Evolutionary conservation across 23 tunicate genomes (phyloP).

Genomic region (Ciona savignyi): DNA sequence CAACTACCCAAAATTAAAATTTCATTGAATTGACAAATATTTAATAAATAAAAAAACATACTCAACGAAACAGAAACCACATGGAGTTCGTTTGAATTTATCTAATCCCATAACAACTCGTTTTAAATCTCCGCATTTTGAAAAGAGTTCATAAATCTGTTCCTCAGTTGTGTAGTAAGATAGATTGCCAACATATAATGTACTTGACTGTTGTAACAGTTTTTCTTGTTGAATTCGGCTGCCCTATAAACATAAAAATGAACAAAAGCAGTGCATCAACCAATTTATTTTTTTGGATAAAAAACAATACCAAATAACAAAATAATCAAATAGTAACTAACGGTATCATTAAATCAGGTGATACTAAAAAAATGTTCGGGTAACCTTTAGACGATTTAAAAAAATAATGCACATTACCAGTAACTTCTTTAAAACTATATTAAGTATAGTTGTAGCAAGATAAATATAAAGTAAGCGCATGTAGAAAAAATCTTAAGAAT

Average conservation of each 20-base stretch:
- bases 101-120: slow-evolving; percentile 97
- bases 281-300: too few species aligned
- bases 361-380: too few species aligned
- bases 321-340: background rate
- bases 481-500: too few species aligned
- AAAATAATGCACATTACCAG: too few species aligned
- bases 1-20: background rate
- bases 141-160: slow-evolving; percentile 94
- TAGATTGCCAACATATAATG: slow-evolving; percentile 97
- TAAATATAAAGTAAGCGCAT: too few species aligned
- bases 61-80: slow-evolving; percentile 99
- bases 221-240: slow-evolving; percentile 63
- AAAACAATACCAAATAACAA: background rate
- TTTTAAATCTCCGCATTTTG: slow-evolving; percentile 98
- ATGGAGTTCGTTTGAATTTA: slow-evolving; percentile 90
- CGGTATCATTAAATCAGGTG: too few species aligned
- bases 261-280: too few species aligned
- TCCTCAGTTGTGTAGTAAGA: slow-evolving; percentile 98
- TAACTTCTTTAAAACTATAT: too few species aligned
- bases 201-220: slow-evolving; percentile 23
- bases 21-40: background rate
- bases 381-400: too few species aligned
- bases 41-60: slow-evolving; percentile 32
- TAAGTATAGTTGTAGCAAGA: too few species aligned
- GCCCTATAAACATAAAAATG: background rate